Base-by-base conservation (phyloP, 1,140 invertebrate species). In the Leptinotarsa texana region DNA sequence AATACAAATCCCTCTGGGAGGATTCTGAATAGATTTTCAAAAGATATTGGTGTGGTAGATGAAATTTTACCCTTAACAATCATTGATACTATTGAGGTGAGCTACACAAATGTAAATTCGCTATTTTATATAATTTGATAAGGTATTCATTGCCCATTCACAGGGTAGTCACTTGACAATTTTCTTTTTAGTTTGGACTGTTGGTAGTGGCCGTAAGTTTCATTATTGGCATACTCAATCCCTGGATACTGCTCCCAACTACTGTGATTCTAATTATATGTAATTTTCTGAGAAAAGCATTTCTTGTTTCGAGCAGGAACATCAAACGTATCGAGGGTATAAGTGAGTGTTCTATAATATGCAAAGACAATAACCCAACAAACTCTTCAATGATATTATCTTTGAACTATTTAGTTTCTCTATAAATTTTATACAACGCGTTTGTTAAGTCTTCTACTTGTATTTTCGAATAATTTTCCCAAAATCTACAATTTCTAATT, bases 321-420 rank as follows among this genome's bases (percentile, higher is more conserved):
- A 86, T 96, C 2, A 96, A 96, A 84, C 88, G 95, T 75, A 86
- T 97, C 1, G 95, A 97, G 84, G 93, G 92, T 75, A 91, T 91
- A 65, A 90, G 94, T 95, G 86, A 90, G 89, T 85, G 77, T 57
- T 42, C 33, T 42, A 11, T 33, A 33, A 33, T 8, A 33, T 8
- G 27, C 27, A 33, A 8, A 33, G 0, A 42, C 8, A 42, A 11
- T 3, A 11, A 3, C 33, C 8, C 33, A 42, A 42, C 2, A 42
- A 11, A 42, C 11, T 42, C 8, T 11, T 11, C 33, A 11, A 42
- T 42, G 33, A 42, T 42, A 42, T 42, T 42, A 42, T 42, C 0
- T 42, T 42, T 42, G 8, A 42, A 42, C 8, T 42, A 42, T 42
- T 42, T 42, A 11, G 3, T 42, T 42, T 42, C 2, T 3, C 8